Evolutionary conservation across 2,888 invertebrate genomes (phyloP).

Genomic region (Mesoligia furuncula): DNA sequence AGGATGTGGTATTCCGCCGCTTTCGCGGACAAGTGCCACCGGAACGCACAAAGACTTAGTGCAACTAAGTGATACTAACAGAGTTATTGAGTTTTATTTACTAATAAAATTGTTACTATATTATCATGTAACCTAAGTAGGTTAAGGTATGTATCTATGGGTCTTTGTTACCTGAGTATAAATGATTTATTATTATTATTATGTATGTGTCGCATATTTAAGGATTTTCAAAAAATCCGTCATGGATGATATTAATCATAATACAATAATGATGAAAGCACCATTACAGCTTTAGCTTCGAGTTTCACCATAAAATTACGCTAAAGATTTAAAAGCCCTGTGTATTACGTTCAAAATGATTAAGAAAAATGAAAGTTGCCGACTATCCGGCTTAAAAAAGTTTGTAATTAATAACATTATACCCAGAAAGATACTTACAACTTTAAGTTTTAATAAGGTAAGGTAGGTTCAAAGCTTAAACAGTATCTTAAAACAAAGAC

Average conservation of each 20-base stretch:
- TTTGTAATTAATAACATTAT: conserved; percentile 20
- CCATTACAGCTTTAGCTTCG: neutral
- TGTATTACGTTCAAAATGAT: conserved; percentile 18
- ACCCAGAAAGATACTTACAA: conserved; percentile 16
- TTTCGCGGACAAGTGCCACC: too few relatives aligned
- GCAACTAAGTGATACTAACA: too few relatives aligned
- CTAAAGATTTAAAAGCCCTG: neutral
- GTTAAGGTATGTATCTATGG: too few relatives aligned
- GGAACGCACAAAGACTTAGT: too few relatives aligned
- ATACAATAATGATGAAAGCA: neutral
- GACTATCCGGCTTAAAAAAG: neutral
- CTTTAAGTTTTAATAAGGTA: conserved; percentile 20
- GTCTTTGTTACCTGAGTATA: too few relatives aligned
- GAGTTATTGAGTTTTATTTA: too few relatives aligned
- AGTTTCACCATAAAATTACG: neutral
- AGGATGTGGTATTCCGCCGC: too few relatives aligned
- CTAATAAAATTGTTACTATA: too few relatives aligned
- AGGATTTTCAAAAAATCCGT: neutral
- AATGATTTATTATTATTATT: too few relatives aligned
- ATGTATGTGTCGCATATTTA: too few relatives aligned
- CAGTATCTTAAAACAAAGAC: conserved; percentile 17
- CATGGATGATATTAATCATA: neutral
- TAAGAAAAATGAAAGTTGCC: conserved; percentile 6
- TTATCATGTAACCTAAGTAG: too few relatives aligned
- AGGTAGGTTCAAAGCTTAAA: neutral